A percentile compares a stretch with the other conserved stretches of the same genome.
Conservation (phyloP, 2,113 vertebrate species). For the Syngnathus scovelli region DNA sequence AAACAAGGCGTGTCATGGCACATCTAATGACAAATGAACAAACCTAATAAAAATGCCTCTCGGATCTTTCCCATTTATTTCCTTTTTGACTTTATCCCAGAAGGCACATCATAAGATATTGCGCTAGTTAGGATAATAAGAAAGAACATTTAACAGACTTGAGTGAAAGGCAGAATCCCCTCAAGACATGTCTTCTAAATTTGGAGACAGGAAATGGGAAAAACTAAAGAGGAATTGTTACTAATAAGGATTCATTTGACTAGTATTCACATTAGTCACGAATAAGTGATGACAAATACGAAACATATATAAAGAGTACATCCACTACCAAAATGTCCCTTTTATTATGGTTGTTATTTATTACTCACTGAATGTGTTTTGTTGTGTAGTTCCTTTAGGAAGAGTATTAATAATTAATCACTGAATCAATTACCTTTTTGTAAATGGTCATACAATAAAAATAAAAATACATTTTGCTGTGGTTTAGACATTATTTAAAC, state of each 20-base stretch:
- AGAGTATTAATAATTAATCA: background rate
- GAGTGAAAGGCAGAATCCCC: background rate
- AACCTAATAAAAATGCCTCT: conserved; percentile 44
- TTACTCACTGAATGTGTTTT: background rate
- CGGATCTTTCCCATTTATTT: conserved; percentile 23
- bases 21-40: conserved; percentile 69
- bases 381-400: background rate
- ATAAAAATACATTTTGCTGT: background rate
- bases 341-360: background rate
- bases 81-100: conserved; percentile 1
- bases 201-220: background rate
- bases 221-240: background rate
- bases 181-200: background rate
- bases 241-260: background rate
- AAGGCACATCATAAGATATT: background rate
- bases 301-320: background rate
- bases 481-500: background rate
- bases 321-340: background rate
- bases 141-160: background rate
- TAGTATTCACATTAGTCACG: background rate
- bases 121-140: background rate
- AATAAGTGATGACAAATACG: background rate
- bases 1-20: conserved; percentile 71
- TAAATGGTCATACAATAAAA: background rate
- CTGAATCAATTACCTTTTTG: background rate